Conservation (phyloP, 1,140 invertebrate species). For the Danaus melanippus region DNA sequence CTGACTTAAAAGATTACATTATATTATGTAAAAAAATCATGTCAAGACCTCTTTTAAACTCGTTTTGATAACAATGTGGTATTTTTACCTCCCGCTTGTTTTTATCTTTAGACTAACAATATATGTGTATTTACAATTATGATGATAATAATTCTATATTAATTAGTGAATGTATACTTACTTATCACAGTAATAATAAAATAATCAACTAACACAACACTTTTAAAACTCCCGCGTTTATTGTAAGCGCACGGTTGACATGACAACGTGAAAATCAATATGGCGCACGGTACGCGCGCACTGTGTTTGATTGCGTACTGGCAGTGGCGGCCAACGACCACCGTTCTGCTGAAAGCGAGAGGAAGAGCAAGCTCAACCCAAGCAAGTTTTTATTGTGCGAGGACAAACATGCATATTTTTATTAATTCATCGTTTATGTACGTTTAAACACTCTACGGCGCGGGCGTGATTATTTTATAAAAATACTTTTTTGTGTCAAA, state of each 20-base stretch:
- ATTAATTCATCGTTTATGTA: slow-evolving; percentile 37
- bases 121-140: too few species aligned
- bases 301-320: slow-evolving; percentile 55
- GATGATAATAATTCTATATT: not conserved
- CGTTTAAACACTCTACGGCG: slow-evolving; percentile 8
- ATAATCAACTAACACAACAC: slow-evolving; percentile 35
- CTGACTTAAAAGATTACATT: too few species aligned
- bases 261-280: slow-evolving; percentile 55
- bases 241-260: slow-evolving; percentile 61
- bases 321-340: slow-evolving; percentile 49
- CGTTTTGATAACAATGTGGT: too few species aligned
- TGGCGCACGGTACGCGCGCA: slow-evolving; percentile 59
- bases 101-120: too few species aligned
- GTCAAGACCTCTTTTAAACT: too few species aligned
- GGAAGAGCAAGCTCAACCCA: slow-evolving; percentile 48
- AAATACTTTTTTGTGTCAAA: too few species aligned
- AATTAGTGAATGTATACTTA: slow-evolving; percentile 18
- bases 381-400: slow-evolving; percentile 63
- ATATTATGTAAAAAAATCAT: too few species aligned
- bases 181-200: slow-evolving; percentile 18
- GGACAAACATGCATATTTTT: slow-evolving; percentile 50
- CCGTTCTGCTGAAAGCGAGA: slow-evolving; percentile 63
- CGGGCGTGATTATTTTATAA: slow-evolving; percentile 3
- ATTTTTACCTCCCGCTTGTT: too few species aligned
- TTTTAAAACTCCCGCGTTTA: slow-evolving; percentile 26